Conservation (phyloP, 2,113 vertebrate species). For the Tupaia chinensis region DNA sequence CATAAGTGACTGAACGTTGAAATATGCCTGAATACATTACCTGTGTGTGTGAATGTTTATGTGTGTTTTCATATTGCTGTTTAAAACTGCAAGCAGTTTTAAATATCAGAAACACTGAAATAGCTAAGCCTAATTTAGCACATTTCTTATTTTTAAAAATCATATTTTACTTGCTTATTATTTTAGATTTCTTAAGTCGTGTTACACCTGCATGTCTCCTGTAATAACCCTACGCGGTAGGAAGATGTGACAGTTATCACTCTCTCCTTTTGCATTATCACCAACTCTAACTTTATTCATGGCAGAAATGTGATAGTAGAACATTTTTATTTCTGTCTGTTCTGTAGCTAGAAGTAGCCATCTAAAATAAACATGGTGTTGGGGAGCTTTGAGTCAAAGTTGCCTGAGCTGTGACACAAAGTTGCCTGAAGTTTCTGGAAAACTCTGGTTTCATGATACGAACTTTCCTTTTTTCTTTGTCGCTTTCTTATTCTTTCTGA, state of each 20-base stretch:
- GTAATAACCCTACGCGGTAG: neutral
- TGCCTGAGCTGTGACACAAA: neutral
- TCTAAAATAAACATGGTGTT: neutral
- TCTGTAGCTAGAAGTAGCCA: neutral
- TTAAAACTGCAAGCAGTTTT: neutral
- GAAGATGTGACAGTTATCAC: neutral
- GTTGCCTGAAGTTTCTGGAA: neutral
- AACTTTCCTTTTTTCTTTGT: neutral
- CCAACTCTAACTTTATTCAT: neutral
- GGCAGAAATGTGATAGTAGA: neutral
- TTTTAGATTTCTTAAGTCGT: neutral
- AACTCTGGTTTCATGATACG: neutral
- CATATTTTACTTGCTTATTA: neutral
- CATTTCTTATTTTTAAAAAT: neutral
- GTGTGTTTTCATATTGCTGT: neutral
- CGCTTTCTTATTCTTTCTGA: neutral
- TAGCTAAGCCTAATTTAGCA: neutral
- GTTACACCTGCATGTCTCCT: neutral
- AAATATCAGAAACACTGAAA: neutral
- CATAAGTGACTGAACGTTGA: neutral
- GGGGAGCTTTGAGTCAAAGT: neutral
- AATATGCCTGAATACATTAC: neutral
- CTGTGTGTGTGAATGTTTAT: neutral
- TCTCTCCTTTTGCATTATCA: neutral
- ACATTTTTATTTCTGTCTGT: neutral